These are phyloP conservation scores for Cacoxenus indagator DNA, from an alignment of 2,888 invertebrate species.

Conservation along the genomic window DNA sequence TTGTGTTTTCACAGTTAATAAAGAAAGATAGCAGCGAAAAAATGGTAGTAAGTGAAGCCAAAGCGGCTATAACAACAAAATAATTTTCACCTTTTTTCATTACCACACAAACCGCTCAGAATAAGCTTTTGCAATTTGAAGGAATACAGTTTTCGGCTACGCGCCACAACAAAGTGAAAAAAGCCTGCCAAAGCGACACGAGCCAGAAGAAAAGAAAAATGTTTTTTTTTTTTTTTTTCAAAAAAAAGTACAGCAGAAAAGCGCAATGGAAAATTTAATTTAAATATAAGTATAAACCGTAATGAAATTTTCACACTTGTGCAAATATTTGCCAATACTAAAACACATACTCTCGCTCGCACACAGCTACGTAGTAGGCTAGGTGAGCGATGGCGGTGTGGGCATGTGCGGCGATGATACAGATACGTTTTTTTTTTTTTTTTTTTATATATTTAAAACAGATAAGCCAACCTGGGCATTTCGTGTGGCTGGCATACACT, in stretches of 20 bases:
- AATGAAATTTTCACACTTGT: slow-evolving; percentile 66
- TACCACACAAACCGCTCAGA: not conserved
- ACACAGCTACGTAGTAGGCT: not conserved
- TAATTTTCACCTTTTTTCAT: slow-evolving; percentile 6
- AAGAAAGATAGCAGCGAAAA: not conserved
- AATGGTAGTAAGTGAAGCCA: not conserved
- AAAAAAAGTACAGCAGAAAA: slow-evolving; percentile 22
- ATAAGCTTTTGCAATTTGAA: not conserved
- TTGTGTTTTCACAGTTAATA: slow-evolving; percentile 5
- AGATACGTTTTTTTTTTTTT: slow-evolving; percentile 30
- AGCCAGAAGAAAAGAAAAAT: not conserved
- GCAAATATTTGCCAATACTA: slow-evolving; percentile 64
- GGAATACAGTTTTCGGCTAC: slow-evolving; percentile 19
- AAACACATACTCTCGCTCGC: not conserved
- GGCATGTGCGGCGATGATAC: slow-evolving; percentile 17
- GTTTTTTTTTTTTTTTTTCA: not conserved
- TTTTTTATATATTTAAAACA: slow-evolving; percentile 58
- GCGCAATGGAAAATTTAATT: slow-evolving; percentile 55
- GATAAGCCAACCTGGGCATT: slow-evolving; percentile 47
- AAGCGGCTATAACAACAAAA: not conserved
- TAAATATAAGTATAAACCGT: slow-evolving; percentile 65
- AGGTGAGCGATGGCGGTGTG: not conserved
- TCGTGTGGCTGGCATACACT: slow-evolving; percentile 44
- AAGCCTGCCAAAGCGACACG: slow-evolving; percentile 37
- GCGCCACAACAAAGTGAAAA: slow-evolving; percentile 26